Percentiles rank a stretch among this genome's conserved stretches.
Evolutionary conservation across 2,113 vertebrate species (phyloP).

Genomic region (Pimephales promelas): DNA sequence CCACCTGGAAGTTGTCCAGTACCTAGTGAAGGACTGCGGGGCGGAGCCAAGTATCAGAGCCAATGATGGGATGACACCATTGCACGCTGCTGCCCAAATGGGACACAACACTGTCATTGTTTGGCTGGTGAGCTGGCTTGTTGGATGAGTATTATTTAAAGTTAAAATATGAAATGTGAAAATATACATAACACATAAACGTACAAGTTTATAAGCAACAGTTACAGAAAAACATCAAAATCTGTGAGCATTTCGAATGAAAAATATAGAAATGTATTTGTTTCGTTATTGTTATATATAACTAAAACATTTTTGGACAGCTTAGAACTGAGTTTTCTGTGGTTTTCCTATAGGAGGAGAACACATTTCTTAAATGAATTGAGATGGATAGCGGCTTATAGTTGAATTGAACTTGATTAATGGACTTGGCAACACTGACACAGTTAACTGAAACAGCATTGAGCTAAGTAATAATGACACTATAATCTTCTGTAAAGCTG

Average conservation of each 20-base stretch:
- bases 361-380: too few species aligned
- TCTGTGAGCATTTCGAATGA: background rate
- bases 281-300: background rate
- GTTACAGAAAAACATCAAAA: background rate
- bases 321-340: background rate
- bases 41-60: constrained; percentile 85
- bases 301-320: background rate
- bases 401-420: too few species aligned
- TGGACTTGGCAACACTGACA: too few species aligned
- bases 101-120: constrained; percentile 93
- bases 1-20: constrained; percentile 93
- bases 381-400: too few species aligned
- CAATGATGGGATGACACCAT: constrained; percentile 92
- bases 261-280: background rate
- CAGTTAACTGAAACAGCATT: too few species aligned
- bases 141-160: background rate
- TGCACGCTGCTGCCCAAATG: constrained; percentile 97
- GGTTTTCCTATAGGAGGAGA: too few species aligned
- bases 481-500: too few species aligned
- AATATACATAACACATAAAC: background rate
- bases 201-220: background rate
- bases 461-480: too few species aligned
- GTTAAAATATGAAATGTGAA: background rate
- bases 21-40: constrained; percentile 91
- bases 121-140: constrained; percentile 86